Percentiles rank a stretch among this genome's conserved stretches.
phyloP scores from a whole-genome alignment of 2,888 invertebrate species.

The Aelia acuminata region DNA sequence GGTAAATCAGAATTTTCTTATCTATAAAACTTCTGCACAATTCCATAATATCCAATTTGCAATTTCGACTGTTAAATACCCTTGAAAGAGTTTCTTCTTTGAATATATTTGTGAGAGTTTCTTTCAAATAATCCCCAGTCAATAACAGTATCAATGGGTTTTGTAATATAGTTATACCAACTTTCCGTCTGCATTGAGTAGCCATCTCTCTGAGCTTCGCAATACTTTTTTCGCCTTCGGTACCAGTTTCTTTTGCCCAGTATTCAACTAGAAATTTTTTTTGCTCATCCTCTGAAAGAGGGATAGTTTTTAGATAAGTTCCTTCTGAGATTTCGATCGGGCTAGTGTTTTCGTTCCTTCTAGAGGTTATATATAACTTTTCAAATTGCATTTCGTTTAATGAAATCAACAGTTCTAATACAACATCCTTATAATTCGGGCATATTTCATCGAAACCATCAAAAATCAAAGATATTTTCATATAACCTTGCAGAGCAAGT shows the following conservation, averaged over 20 bases:
- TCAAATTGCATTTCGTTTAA: not conserved
- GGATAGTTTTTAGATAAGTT: not conserved
- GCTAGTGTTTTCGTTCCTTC: not conserved
- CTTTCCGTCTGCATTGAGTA: not conserved
- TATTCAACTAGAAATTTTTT: not conserved
- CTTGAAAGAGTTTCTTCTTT: not conserved
- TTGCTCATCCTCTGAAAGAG: not conserved
- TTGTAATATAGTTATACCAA: not conserved
- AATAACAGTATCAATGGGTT: not conserved
- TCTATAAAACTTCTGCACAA: not conserved
- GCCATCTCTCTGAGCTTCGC: not conserved
- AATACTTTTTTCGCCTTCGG: not conserved
- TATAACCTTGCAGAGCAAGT: not conserved
- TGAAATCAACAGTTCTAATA: not conserved
- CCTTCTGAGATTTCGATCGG: not conserved
- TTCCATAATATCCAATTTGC: not conserved
- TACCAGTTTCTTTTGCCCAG: not conserved
- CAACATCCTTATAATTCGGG: slow-evolving; percentile 23
- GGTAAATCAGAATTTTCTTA: slow-evolving; percentile 18
- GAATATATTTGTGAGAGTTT: not conserved
- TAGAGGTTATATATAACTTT: slow-evolving; percentile 20
- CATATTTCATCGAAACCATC: slow-evolving; percentile 46
- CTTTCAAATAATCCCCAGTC: slow-evolving; percentile 22
- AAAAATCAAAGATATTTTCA: not conserved
- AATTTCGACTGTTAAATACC: not conserved